Conservation (phyloP, 23 tunicate genomes). For the Clavelina lepadiformis region DNA sequence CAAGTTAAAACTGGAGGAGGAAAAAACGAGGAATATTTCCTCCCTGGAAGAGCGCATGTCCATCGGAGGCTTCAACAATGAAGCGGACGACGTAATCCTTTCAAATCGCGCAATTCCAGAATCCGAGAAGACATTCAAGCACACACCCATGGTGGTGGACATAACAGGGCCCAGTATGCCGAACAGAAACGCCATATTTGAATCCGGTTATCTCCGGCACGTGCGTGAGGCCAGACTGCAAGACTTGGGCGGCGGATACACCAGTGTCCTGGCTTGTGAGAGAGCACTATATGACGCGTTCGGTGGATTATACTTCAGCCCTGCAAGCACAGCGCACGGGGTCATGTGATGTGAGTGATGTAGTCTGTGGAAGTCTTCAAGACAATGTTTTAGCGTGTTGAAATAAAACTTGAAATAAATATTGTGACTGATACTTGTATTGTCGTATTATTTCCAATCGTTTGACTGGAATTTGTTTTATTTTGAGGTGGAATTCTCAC, state of each 20-base stretch:
- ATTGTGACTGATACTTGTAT: no score
- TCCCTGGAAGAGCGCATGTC: background rate
- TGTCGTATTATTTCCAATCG: no score
- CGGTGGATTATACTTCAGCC: conserved; percentile 55
- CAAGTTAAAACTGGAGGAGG: conserved; percentile 16
- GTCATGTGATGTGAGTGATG: no score
- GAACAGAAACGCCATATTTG: conserved; percentile 19
- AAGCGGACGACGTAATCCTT: background rate
- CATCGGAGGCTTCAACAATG: background rate
- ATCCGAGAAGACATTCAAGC: conserved; percentile 1
- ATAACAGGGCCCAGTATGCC: conserved; percentile 61
- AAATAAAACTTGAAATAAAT: no score
- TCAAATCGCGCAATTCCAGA: background rate
- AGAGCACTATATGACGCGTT: conserved; percentile 67
- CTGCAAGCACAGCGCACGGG: conserved; percentile 24
- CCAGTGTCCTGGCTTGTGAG: conserved; percentile 55
- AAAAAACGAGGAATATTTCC: background rate
- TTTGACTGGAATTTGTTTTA: no score
- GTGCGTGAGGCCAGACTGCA: conserved; percentile 45
- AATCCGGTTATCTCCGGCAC: conserved; percentile 51
- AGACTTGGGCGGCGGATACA: conserved; percentile 76
- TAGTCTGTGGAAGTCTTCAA: no score
- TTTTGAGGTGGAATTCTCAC: no score
- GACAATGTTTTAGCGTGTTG: no score
- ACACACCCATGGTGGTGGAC: conserved; percentile 22